Percentiles rank a stretch among this genome's conserved stretches.
Evolutionary conservation across 2,797 vertebrate species (phyloP).

Genomic region (Scleropages formosus): DNA sequence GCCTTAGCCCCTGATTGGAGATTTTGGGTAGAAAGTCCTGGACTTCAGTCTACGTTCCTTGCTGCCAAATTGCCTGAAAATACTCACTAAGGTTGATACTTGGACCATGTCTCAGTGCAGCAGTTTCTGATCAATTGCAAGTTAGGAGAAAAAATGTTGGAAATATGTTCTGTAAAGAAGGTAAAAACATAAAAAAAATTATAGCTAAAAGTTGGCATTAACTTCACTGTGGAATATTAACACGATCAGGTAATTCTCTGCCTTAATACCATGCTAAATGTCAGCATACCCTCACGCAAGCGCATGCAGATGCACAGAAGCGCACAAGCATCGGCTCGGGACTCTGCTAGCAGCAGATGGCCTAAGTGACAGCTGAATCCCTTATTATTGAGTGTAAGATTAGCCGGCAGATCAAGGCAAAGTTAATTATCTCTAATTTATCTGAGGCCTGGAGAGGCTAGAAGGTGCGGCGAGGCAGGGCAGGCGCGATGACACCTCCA

Average conservation of each 20-base stretch:
- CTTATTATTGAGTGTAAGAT: conserved; percentile 76
- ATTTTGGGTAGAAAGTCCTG: not conserved
- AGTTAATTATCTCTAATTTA: conserved; percentile 80
- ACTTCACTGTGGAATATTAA: conserved; percentile 5
- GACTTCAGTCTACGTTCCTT: not conserved
- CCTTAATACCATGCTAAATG: not conserved
- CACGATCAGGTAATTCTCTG: conserved; percentile 14
- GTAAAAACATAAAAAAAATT: not conserved
- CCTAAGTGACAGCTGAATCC: conserved; percentile 78
- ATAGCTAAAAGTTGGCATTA: conserved; percentile 15
- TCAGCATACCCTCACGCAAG: conserved; percentile 23
- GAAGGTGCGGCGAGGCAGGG: conserved; percentile 17
- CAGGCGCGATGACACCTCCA: conserved; percentile 15
- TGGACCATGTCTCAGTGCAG: not conserved
- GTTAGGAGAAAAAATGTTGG: not conserved
- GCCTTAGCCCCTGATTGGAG: not conserved
- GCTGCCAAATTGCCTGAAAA: conserved; percentile 1
- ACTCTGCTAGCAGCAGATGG: conserved; percentile 77
- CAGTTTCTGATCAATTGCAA: not conserved
- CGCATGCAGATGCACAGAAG: conserved; percentile 31
- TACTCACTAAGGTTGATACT: not conserved
- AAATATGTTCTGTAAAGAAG: not conserved
- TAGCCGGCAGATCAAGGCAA: conserved; percentile 75
- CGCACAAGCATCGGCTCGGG: conserved; percentile 53
- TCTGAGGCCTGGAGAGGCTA: conserved; percentile 68